A percentile compares a stretch with the other conserved stretches of the same genome.
Evolutionary conservation across 2,888 invertebrate species (phyloP).

Genomic region (Eueremaeus valkanovi): DNA sequence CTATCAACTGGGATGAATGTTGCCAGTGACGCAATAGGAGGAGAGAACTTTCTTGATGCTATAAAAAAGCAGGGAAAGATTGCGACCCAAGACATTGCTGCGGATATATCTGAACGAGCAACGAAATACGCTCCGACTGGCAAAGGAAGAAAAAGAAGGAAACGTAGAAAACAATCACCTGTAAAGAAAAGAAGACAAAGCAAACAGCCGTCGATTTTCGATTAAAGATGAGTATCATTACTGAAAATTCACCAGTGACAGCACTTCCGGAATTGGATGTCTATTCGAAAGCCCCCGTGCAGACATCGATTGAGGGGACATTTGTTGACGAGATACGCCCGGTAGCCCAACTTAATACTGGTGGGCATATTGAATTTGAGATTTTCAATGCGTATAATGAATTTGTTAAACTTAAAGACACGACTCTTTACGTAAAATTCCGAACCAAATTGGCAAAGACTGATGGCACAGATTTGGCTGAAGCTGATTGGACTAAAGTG

Average conservation of each 20-base stretch:
- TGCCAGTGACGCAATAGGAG: neutral
- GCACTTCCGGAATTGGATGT: constrained; percentile 29
- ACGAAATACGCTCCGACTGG: neutral
- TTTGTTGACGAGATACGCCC: neutral
- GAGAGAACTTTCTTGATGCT: neutral
- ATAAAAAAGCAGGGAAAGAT: neutral
- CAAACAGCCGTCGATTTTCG: neutral
- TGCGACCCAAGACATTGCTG: neutral
- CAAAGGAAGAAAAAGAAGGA: neutral
- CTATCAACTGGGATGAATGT: neutral
- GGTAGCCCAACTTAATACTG: neutral
- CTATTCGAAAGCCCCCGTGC: constrained; percentile 23
- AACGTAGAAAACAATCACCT: neutral
- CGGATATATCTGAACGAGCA: neutral
- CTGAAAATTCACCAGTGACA: neutral
- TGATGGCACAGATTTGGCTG: neutral
- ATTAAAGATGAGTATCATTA: constrained; percentile 22
- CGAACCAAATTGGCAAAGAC: neutral
- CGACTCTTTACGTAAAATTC: neutral
- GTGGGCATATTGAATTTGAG: constrained; percentile 9
- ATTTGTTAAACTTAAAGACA: neutral
- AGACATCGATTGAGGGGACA: constrained; percentile 14
- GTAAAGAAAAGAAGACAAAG: neutral
- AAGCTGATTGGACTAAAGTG: constrained; percentile 2
- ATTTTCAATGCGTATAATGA: neutral